phyloP scores from a whole-genome alignment of 2,797 vertebrate genomes.

The Helarctos malayanus region DNA sequence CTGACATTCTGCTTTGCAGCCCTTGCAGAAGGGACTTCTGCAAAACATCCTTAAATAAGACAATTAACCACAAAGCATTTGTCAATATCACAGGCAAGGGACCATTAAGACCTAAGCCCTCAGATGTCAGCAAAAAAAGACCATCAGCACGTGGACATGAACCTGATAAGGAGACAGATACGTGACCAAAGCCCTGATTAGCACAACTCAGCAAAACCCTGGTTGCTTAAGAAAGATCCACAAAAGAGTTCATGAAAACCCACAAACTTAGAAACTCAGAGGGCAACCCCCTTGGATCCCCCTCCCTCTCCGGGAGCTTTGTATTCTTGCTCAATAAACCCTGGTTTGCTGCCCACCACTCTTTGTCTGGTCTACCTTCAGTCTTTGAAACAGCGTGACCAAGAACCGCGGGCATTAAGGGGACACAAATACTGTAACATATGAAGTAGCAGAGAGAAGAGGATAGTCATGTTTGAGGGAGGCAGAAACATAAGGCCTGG shows the following conservation, averaged over 20 bases:
- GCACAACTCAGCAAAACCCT: not conserved
- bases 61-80: not conserved
- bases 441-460: not conserved
- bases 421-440: not conserved
- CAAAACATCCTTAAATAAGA: not conserved
- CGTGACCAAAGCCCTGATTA: not conserved
- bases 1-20: not conserved
- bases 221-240: not conserved
- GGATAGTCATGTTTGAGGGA: not conserved
- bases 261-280: not conserved
- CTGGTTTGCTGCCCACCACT: not conserved
- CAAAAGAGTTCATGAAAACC: not conserved
- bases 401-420: not conserved
- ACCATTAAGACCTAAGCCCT: not conserved
- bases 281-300: not conserved
- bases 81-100: not conserved
- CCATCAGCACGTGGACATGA: not conserved
- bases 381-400: not conserved
- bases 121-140: not conserved
- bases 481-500: not conserved
- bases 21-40: not conserved
- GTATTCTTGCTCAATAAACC: not conserved
- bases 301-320: not conserved
- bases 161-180: not conserved
- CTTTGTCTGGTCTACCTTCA: not conserved